These are phyloP conservation scores for Drosophila murphyi DNA, from an alignment of 1,140 invertebrate species.

Conservation along the genomic window DNA sequence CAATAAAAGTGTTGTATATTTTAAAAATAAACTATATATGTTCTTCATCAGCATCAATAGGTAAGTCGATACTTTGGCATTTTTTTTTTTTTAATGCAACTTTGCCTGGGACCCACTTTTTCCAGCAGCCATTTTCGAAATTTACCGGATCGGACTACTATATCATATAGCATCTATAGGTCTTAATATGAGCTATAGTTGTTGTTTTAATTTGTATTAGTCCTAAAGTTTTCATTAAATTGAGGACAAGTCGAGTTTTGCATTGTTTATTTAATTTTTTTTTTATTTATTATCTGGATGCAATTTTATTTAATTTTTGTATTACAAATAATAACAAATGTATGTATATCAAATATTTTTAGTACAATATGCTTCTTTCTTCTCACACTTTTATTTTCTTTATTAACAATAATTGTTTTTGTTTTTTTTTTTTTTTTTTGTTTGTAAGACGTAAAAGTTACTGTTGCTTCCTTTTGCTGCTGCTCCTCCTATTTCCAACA, in stretches of 20 bases:
- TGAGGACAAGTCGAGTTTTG: slow-evolving; percentile 20
- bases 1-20: background rate
- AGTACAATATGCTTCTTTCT: slow-evolving; percentile 76
- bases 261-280: slow-evolving; percentile 63
- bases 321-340: slow-evolving; percentile 83
- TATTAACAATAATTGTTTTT: slow-evolving; percentile 79
- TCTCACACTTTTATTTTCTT: slow-evolving; percentile 63
- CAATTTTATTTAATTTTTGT: slow-evolving; percentile 83
- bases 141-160: no score
- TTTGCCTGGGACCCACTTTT: no score
- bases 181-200: no score
- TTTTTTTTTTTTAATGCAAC: no score
- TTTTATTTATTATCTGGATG: slow-evolving; percentile 81
- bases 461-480: slow-evolving; percentile 40
- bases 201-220: no score
- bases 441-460: slow-evolving; percentile 74
- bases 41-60: no score
- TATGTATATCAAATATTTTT: slow-evolving; percentile 83
- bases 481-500: slow-evolving; percentile 27
- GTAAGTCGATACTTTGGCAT: no score
- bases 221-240: background rate
- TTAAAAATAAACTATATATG: background rate
- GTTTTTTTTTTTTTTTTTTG: background rate
- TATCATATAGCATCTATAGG: no score
- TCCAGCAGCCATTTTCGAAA: no score